Percentiles rank a stretch among this genome's conserved stretches.
Evolutionary conservation across 2,113 vertebrate species (phyloP).

Genomic region (Diglossa brunneiventris): DNA sequence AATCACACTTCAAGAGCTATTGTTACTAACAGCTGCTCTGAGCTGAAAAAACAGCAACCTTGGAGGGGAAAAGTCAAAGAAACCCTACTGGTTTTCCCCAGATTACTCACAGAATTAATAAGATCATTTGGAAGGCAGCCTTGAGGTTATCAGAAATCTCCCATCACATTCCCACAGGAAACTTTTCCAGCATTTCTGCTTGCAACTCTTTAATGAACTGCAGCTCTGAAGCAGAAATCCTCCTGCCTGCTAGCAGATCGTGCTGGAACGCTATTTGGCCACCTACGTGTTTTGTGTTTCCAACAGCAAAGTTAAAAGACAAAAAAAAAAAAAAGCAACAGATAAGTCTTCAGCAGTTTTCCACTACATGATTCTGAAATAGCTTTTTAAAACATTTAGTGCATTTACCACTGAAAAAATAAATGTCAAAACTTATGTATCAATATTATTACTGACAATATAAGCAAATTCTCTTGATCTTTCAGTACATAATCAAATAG

Average conservation of each 20-base stretch:
- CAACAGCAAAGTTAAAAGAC: neutral
- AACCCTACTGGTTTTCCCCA: constrained; percentile 30
- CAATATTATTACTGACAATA: neutral
- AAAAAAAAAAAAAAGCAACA: neutral
- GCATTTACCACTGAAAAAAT: neutral
- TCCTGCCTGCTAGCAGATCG: neutral
- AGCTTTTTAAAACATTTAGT: neutral
- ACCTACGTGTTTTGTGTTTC: neutral
- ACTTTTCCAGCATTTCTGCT: constrained; percentile 43
- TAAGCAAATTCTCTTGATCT: neutral
- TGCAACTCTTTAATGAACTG: constrained; percentile 55
- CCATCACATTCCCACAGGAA: constrained; percentile 11
- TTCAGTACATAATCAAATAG: neutral
- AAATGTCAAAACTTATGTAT: neutral
- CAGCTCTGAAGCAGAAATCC: constrained; percentile 47
- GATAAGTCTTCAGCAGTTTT: neutral
- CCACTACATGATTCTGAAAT: neutral
- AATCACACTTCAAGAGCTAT: constrained; percentile 56
- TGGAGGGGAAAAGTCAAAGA: constrained; percentile 60
- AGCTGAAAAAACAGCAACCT: constrained; percentile 51
- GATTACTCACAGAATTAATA: constrained; percentile 61
- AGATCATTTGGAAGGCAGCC: constrained; percentile 59
- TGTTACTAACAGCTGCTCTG: constrained; percentile 46
- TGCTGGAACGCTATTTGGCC: constrained; percentile 19
- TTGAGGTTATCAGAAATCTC: constrained; percentile 71